phyloP scores from a whole-genome alignment of 2,888 invertebrate species.

The Steinernema hermaphroditum region DNA sequence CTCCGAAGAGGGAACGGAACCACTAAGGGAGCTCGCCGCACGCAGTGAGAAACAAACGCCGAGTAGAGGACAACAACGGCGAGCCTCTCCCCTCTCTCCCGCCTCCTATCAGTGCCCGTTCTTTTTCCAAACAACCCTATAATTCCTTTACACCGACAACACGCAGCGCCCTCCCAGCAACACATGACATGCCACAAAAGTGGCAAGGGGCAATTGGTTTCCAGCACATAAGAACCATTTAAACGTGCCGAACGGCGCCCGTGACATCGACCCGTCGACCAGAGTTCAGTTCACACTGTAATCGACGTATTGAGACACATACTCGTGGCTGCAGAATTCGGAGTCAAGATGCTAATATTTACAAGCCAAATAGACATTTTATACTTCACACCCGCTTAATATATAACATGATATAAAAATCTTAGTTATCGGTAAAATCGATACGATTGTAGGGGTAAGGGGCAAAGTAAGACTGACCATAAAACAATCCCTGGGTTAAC shows the following conservation, averaged over 20 bases:
- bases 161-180: constrained; percentile 28
- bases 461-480: not conserved
- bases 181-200: constrained; percentile 30
- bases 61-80: constrained; percentile 27
- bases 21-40: constrained; percentile 11
- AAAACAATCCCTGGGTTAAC: no score
- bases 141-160: constrained; percentile 26
- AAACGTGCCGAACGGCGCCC: no score
- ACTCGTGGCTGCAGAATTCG: no score
- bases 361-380: constrained; percentile 8
- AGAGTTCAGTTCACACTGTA: no score
- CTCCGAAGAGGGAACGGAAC: not conserved
- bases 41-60: constrained; percentile 23
- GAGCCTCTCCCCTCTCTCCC: constrained; percentile 18
- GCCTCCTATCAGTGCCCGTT: constrained; percentile 22
- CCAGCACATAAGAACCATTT: no score
- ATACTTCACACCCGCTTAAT: constrained; percentile 27
- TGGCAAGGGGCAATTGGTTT: constrained; percentile 6
- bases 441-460: not conserved
- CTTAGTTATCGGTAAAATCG: not conserved
- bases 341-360: no score
- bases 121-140: constrained; percentile 17
- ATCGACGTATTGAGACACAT: no score
- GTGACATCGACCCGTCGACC: no score
- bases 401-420: not conserved